Base-by-base conservation (phyloP, 1,140 invertebrate species). In the Delia radicum region DNA sequence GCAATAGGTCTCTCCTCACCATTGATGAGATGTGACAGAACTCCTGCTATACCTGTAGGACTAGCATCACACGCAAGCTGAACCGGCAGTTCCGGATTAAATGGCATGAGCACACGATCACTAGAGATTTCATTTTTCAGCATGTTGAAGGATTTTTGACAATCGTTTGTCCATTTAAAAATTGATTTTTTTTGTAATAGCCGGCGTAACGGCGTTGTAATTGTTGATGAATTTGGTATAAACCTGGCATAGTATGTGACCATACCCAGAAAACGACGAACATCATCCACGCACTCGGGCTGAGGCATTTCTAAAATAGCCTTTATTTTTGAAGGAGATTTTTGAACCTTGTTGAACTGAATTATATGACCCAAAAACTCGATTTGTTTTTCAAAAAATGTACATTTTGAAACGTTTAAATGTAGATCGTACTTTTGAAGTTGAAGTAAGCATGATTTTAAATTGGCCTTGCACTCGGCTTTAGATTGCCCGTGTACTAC, bases 11-110 rank as follows among this genome's bases (percentile, higher is more conserved):
- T 78, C 78, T 88, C 87, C 0, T 62, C 62, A 15, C 80, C 83
- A 78, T 88, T 27, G 77, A 15, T 26, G 82, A 77, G 1, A 75
- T 91, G 89, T 3, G 82, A 82, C 0, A 91, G 75, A 13, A 89
- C 83, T 3, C 85, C 86, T 0, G 88, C 88, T 3, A 90, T 78
- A n/a, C 87, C 89, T 4, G 12, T 33, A 21, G 0, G 74, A 65
- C n/a, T n/a, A 29, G 61, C 74, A 42, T 74, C 31, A 3, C 15
- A 27, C 2, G 74, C 29, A n/a, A n/a, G n/a, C n/a, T n/a, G n/a
- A n/a, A n/a, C n/a, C n/a, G n/a, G n/a, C n/a, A n/a, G n/a, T n/a
- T n/a, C n/a, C n/a, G n/a, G n/a, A n/a, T n/a, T n/a, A n/a, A n/a
- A n/a, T n/a, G n/a, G n/a, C n/a, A n/a, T n/a, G n/a, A n/a, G n/a